phyloP scores from a whole-genome alignment of 2,797 vertebrate genomes.

The Enteromius radiatus region DNA sequence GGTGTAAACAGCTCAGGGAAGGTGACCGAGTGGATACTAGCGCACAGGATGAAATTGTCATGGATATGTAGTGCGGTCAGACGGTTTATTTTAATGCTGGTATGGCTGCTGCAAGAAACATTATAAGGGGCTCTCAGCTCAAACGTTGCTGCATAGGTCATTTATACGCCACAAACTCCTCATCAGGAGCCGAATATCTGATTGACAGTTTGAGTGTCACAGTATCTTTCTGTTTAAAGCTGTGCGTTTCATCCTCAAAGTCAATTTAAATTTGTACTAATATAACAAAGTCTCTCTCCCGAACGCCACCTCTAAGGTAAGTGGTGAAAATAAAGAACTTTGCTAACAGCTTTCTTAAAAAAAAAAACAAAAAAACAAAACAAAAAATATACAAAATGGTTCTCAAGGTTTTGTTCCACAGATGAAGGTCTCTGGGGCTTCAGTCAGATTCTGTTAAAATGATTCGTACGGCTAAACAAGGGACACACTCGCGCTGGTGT shows the following conservation, averaged over 20 bases:
- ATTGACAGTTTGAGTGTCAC: constrained; percentile 51
- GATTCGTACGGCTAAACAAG: constrained; percentile 54
- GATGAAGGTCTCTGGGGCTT: constrained; percentile 78
- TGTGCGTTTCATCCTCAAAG: constrained; percentile 2
- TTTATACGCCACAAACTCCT: constrained; percentile 13
- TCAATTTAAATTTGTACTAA: constrained; percentile 15
- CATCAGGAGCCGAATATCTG: constrained; percentile 20
- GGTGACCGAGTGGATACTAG: not conserved
- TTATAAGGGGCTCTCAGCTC: constrained; percentile 29
- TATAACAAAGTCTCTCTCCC: constrained; percentile 36
- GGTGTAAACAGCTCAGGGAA: constrained; percentile 45
- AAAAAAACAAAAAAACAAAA: not conserved
- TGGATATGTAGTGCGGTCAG: constrained; percentile 49
- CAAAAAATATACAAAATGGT: constrained; percentile 72
- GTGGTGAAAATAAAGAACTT: constrained; percentile 42
- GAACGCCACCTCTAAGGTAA: constrained; percentile 48
- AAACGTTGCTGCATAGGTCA: constrained; percentile 58
- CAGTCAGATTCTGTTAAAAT: constrained; percentile 74
- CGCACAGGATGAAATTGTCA: constrained; percentile 1
- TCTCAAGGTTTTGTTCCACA: constrained; percentile 76
- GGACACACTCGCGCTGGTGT: constrained; percentile 53
- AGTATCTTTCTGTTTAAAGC: constrained; percentile 52
- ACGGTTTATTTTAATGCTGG: constrained; percentile 35
- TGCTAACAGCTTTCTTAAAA: constrained; percentile 11
- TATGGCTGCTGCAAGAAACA: constrained; percentile 32